Conservation (phyloP, 2,888 invertebrate genomes). For the Abrostola triplasia region DNA sequence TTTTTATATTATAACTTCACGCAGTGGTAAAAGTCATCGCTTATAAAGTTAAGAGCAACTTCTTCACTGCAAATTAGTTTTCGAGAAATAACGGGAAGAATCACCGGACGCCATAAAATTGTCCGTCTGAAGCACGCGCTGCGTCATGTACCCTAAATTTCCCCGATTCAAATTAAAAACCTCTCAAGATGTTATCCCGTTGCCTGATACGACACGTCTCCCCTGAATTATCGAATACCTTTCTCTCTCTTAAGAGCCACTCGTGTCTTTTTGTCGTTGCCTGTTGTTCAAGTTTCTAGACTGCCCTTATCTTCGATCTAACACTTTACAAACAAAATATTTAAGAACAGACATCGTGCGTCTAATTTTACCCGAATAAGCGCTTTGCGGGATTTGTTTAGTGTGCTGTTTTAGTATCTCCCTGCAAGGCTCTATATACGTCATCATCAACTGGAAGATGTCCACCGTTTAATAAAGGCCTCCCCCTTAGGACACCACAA, state of each 20-base stretch:
- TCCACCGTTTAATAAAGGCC: too few species aligned
- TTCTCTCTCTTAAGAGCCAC: constrained; percentile 43
- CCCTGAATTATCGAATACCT: constrained; percentile 52
- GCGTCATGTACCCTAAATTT: constrained; percentile 35
- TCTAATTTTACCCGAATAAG: constrained; percentile 10
- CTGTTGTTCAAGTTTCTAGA: constrained; percentile 23
- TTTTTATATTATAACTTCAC: too few species aligned
- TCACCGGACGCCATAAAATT: constrained; percentile 18
- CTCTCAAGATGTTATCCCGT: constrained; percentile 48
- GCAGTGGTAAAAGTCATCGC: too few species aligned
- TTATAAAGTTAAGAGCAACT: background rate
- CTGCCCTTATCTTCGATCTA: constrained; percentile 19
- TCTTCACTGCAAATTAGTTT: background rate
- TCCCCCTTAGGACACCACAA: too few species aligned
- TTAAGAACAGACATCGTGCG: constrained; percentile 17
- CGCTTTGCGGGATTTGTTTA: background rate
- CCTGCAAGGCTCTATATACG: too few species aligned
- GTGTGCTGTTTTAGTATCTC: too few species aligned
- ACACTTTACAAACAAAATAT: constrained; percentile 39
- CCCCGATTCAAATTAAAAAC: constrained; percentile 52
- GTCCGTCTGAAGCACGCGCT: constrained; percentile 2
- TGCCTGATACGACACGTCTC: constrained; percentile 48
- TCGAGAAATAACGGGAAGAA: background rate
- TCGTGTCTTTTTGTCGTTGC: constrained; percentile 26
- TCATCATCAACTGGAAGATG: too few species aligned